phyloP scores from a whole-genome alignment of 2,888 invertebrate species.

The Watsonalla cultraria region DNA sequence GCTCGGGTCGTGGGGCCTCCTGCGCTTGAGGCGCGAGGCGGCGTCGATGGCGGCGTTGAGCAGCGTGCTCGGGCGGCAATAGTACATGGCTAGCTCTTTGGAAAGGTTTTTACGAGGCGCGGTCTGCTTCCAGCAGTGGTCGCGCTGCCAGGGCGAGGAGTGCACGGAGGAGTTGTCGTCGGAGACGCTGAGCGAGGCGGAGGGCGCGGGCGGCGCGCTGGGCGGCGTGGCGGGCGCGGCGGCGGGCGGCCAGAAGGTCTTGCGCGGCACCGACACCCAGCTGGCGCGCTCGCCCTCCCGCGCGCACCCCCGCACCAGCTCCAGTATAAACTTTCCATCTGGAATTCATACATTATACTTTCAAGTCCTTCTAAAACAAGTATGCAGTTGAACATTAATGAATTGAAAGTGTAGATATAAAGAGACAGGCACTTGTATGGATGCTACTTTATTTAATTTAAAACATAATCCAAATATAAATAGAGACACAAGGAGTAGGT shows the following conservation, averaged over 20 bases:
- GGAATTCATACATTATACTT: constrained; percentile 19
- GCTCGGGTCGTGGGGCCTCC: constrained; percentile 81
- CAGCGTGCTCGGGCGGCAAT: constrained; percentile 79
- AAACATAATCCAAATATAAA: no score
- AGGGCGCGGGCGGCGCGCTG: constrained; percentile 79
- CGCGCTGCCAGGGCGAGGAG: constrained; percentile 94
- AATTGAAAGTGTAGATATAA: not conserved
- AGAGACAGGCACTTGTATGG: no score
- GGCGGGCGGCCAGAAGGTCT: constrained; percentile 91
- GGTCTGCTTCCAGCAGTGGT: constrained; percentile 93
- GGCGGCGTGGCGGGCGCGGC: constrained; percentile 78
- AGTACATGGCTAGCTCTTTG: constrained; percentile 85
- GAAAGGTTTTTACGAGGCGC: constrained; percentile 86
- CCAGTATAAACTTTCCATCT: constrained; percentile 95
- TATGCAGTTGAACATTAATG: not conserved
- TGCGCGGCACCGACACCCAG: constrained; percentile 94
- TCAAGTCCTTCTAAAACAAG: not conserved
- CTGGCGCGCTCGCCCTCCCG: constrained; percentile 86
- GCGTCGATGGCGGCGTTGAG: constrained; percentile 60
- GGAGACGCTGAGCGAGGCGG: constrained; percentile 90
- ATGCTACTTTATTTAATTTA: no score
- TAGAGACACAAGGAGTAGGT: no score
- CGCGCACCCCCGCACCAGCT: constrained; percentile 81
- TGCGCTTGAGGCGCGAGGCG: constrained; percentile 76
- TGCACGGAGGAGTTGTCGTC: constrained; percentile 95